Base-by-base conservation (phyloP, 2,888 invertebrate species). In the Tenthredo livida region DNA sequence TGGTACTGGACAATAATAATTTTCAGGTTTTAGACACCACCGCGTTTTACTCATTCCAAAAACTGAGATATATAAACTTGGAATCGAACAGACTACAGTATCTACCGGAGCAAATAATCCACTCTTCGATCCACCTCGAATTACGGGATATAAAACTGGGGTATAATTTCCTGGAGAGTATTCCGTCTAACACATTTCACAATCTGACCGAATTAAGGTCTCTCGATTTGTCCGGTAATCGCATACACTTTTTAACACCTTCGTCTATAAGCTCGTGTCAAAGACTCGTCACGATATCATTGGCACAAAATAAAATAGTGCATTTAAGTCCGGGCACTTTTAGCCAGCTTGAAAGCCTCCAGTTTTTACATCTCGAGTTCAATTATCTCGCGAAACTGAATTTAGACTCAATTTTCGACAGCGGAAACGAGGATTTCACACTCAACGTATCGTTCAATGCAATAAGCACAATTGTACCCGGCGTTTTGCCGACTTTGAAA, bases 1-100 rank as follows among this genome's bases (percentile, higher is more conserved):
- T 98, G 86, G 97, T 97, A 0, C 94, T 98, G 90, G 98, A 98
- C 93, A 97, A 98, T 93, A 98, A 98, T 91, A 97, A 97, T 91
- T 96, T 98, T 89, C 96, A 97, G 91, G 94, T 95, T 17, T 94
- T 98, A 21, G 95, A 96, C 84, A 94, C 96, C 67, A 95, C 96
- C n/a, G 96, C 97, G 7, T 95, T 97, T 65, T 95, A 96, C 86
- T 94, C 95, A 80, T 95, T 97, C 92, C 94, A 95, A 9, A 96
- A 96, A 90, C 92, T 97, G 7, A 96, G 96, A 91, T 98, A 98
- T 93, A 94, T 98, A 85, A 98, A 98, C 93, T 94, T 98, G 90
- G 98, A 98, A 91, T 97, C 97, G 84, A 98, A 98, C 93, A 95
- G 97, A 89, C 94, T 98, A 15, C 95, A 96, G 86, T 94, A 95